These are phyloP conservation scores for Planiliza haematocheilus DNA, from an alignment of 2,113 vertebrate species.

Conservation along the genomic window DNA sequence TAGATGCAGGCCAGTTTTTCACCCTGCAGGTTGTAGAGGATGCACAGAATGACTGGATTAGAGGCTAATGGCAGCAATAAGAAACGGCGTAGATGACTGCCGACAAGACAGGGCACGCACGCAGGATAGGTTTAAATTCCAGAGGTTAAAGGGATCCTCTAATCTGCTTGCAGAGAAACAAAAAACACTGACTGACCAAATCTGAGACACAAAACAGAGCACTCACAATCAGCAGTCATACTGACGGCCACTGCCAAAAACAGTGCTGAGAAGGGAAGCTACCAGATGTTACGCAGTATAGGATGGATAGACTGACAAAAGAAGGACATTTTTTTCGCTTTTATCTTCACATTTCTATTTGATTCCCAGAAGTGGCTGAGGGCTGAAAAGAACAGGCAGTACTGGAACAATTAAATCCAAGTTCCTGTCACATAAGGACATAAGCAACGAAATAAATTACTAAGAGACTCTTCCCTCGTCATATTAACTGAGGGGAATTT, in stretches of 20 bases:
- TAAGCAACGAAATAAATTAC: constrained; percentile 13
- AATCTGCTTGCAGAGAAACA: constrained; percentile 53
- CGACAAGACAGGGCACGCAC: constrained; percentile 69
- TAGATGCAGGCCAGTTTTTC: constrained; percentile 41
- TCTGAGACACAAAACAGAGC: constrained; percentile 52
- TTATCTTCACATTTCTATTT: constrained; percentile 45
- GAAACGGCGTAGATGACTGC: constrained; percentile 68
- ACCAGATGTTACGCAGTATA: constrained; percentile 59
- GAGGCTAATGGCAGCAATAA: constrained; percentile 72
- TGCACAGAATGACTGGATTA: constrained; percentile 56
- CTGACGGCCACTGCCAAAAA: constrained; percentile 42
- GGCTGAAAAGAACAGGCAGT: constrained; percentile 42
- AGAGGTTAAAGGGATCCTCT: constrained; percentile 72
- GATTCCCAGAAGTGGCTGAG: constrained; percentile 55
- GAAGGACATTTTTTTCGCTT: constrained; percentile 31
- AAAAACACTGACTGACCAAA: constrained; percentile 47
- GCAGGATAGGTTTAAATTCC: constrained; percentile 64
- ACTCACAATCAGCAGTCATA: constrained; percentile 19
- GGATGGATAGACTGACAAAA: constrained; percentile 19
- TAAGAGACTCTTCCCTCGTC: background rate
- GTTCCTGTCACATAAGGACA: constrained; percentile 19
- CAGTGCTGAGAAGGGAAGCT: constrained; percentile 45
- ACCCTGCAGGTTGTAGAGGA: constrained; percentile 53
- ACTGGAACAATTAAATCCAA: constrained; percentile 23
- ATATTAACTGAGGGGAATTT: background rate